Evolutionary conservation across 2,797 vertebrate species (phyloP).

Genomic region (Danio albolineatus): DNA sequence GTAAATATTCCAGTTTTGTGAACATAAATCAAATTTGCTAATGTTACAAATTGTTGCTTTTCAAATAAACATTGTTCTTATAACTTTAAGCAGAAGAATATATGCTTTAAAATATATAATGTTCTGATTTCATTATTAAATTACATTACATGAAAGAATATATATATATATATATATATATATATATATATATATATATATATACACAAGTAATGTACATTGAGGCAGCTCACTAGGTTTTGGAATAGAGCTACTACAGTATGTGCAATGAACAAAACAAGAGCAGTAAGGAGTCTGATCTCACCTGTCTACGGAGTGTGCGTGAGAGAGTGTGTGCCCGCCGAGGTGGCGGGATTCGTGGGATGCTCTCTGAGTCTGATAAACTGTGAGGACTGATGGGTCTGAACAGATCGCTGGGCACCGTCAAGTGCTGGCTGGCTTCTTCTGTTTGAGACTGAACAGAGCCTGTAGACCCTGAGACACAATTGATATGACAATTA

Average conservation of each 20-base stretch:
- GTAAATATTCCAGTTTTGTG: no score
- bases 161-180: no score
- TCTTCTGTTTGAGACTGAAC: slow-evolving; percentile 83
- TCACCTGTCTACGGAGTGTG: slow-evolving; percentile 94
- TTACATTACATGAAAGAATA: neutral
- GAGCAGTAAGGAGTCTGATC: slow-evolving; percentile 27
- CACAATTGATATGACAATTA: neutral
- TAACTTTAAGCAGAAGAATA: no score
- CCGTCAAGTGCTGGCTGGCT: slow-evolving; percentile 77
- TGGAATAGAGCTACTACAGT: neutral
- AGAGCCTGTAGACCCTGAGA: slow-evolving; percentile 85
- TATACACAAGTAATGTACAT: no score
- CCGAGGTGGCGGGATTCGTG: slow-evolving; percentile 80
- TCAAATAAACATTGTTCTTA: no score
- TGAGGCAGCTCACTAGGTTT: neutral
- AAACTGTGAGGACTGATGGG: slow-evolving; percentile 80
- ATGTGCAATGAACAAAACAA: neutral
- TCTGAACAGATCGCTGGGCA: slow-evolving; percentile 84
- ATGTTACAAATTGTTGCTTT: no score
- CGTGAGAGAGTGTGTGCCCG: slow-evolving; percentile 85
- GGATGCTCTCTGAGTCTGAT: slow-evolving; percentile 81
- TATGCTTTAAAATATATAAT: no score
- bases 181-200: no score
- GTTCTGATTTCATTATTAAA: no score
- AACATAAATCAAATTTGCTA: no score